These are phyloP conservation scores for Ormyrus labotus DNA, from an alignment of 2,888 invertebrate species.

Conservation along the genomic window DNA sequence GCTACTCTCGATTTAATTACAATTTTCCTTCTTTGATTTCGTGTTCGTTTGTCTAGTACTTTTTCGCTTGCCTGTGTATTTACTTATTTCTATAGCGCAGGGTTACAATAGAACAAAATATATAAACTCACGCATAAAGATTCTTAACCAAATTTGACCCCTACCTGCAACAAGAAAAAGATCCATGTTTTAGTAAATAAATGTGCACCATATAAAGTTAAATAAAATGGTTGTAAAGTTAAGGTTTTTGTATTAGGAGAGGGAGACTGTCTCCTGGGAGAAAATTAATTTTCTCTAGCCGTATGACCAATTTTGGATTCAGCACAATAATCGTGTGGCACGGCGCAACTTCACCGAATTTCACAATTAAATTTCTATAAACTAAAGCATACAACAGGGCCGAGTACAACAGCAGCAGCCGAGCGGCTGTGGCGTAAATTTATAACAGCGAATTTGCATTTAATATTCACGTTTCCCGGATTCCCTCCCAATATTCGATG, in stretches of 20 bases:
- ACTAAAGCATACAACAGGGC: background rate
- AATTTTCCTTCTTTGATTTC: constrained; percentile 70
- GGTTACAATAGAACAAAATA: no score
- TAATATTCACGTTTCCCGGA: constrained; percentile 26
- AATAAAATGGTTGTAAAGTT: no score
- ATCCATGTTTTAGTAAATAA: no score
- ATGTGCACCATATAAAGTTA: no score
- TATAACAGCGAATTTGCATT: constrained; percentile 37
- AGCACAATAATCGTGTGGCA: no score
- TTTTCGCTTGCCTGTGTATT: no score
- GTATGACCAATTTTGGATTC: no score
- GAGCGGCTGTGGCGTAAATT: constrained; percentile 4
- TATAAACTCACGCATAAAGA: no score
- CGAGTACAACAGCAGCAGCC: background rate
- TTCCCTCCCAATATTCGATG: background rate
- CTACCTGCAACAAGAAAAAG: constrained; percentile 36
- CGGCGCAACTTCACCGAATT: background rate
- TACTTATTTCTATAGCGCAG: no score
- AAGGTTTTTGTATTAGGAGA: no score
- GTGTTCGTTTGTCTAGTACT: background rate
- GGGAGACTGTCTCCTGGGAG: no score
- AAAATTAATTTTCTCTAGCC: no score
- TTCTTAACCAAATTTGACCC: background rate
- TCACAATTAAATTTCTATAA: constrained; percentile 19
- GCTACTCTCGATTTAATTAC: constrained; percentile 70